These are phyloP conservation scores for Agrypnia vestita DNA, from an alignment of 1,140 invertebrate genomes.

Conservation along the genomic window DNA sequence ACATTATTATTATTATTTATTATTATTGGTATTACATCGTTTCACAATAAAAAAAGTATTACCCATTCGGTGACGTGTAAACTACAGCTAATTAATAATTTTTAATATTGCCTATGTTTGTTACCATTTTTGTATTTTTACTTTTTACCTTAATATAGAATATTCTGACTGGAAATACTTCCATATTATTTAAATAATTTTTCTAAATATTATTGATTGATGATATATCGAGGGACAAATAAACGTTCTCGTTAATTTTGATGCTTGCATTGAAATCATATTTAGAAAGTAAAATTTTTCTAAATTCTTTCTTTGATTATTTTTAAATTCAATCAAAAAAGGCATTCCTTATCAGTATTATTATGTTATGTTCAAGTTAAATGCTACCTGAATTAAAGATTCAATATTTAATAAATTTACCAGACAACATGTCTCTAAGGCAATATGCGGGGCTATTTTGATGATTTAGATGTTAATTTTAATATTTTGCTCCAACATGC, in stretches of 20 bases:
- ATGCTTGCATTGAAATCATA: background rate
- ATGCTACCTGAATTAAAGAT: background rate
- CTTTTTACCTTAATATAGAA: conserved; percentile 8
- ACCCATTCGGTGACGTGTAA: background rate
- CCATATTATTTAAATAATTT: background rate
- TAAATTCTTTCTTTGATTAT: background rate
- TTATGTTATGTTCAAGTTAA: background rate
- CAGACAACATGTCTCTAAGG: background rate
- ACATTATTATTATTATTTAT: too few relatives aligned
- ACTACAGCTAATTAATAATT: background rate
- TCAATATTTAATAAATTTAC: conserved; percentile 2
- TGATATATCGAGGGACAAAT: too few relatives aligned
- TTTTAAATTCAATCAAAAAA: background rate
- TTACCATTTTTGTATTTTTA: conserved; percentile 39
- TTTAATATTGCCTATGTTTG: conserved; percentile 3
- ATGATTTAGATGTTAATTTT: conserved; percentile 34
- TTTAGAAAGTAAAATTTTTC: background rate
- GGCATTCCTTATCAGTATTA: conserved; percentile 47
- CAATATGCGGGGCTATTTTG: background rate
- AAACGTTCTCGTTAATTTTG: too few relatives aligned
- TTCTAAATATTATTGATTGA: background rate
- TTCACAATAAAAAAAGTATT: too few relatives aligned
- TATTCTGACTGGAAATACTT: conserved; percentile 1
- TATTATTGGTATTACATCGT: too few relatives aligned
- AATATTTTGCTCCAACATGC: conserved; percentile 21